Percentiles rank a stretch among this genome's conserved stretches.
These are phyloP conservation scores for Myiopsitta monachus DNA, from an alignment of 2,113 vertebrate species.

Conservation along the genomic window DNA sequence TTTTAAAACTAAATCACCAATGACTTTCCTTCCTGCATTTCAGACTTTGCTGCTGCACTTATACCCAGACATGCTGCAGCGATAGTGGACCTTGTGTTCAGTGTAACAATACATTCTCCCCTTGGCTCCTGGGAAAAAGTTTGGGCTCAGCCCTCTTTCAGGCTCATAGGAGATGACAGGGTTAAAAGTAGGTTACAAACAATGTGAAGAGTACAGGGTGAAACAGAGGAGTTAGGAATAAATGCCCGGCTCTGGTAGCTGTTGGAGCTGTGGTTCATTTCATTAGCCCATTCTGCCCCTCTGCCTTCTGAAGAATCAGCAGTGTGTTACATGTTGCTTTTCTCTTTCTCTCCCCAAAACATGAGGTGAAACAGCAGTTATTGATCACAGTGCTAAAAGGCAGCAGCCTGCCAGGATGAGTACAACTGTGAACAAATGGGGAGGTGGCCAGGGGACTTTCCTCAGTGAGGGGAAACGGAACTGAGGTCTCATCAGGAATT, in stretches of 20 bases:
- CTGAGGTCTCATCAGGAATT: accelerated
- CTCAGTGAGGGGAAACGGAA: background rate
- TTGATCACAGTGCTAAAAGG: background rate
- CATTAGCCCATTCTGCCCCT: background rate
- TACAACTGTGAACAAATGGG: background rate
- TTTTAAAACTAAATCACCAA: background rate
- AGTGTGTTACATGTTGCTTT: background rate
- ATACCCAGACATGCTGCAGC: background rate
- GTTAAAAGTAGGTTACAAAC: background rate
- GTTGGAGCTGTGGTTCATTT: background rate
- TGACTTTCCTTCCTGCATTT: background rate
- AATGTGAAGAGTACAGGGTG: background rate
- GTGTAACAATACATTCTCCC: background rate
- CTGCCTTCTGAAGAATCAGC: background rate
- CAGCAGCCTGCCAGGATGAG: background rate
- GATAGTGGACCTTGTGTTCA: background rate
- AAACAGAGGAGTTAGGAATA: background rate
- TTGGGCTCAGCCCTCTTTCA: background rate
- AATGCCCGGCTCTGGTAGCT: accelerated
- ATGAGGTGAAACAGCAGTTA: background rate
- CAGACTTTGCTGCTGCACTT: background rate
- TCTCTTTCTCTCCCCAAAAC: background rate
- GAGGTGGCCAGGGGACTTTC: background rate
- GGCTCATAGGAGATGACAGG: background rate
- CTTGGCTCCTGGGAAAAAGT: background rate